These are phyloP conservation scores for Chelmon rostratus DNA, from an alignment of 2,797 vertebrate genomes.

Conservation along the genomic window DNA sequence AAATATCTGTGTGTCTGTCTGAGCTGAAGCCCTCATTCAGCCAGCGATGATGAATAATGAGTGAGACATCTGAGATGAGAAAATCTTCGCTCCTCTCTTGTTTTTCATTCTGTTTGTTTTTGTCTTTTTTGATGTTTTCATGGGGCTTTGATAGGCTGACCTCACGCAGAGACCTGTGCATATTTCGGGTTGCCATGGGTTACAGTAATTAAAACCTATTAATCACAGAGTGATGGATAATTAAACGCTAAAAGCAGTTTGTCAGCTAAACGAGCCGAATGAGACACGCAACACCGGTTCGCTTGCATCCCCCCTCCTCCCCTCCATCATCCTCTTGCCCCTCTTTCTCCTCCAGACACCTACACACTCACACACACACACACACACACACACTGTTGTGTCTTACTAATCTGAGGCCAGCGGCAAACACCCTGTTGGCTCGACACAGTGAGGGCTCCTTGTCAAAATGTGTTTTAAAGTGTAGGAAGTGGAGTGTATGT, in stretches of 20 bases:
- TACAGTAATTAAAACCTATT: slow-evolving; percentile 84
- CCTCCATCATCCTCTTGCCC: not conserved
- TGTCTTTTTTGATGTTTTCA: slow-evolving; percentile 36
- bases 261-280: slow-evolving; percentile 77
- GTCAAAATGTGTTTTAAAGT: slow-evolving; percentile 56
- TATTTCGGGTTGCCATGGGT: slow-evolving; percentile 75
- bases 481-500: slow-evolving; percentile 21
- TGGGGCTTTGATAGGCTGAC: slow-evolving; percentile 58
- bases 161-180: slow-evolving; percentile 63
- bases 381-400: slow-evolving; percentile 26
- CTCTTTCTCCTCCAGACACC: not conserved
- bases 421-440: slow-evolving; percentile 32
- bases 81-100: not conserved
- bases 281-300: slow-evolving; percentile 69
- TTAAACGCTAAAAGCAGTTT: slow-evolving; percentile 82
- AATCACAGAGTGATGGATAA: slow-evolving; percentile 79
- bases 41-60: not conserved
- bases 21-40: not conserved
- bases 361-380: slow-evolving; percentile 13
- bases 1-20: not conserved
- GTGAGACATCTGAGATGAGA: slow-evolving; percentile 19
- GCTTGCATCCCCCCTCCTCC: not conserved
- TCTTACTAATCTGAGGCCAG: slow-evolving; percentile 24
- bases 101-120: slow-evolving; percentile 38
- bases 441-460: slow-evolving; percentile 42